These are phyloP conservation scores for Anguilla megastoma DNA, from an alignment of 2,797 vertebrate species.

Conservation along the genomic window DNA sequence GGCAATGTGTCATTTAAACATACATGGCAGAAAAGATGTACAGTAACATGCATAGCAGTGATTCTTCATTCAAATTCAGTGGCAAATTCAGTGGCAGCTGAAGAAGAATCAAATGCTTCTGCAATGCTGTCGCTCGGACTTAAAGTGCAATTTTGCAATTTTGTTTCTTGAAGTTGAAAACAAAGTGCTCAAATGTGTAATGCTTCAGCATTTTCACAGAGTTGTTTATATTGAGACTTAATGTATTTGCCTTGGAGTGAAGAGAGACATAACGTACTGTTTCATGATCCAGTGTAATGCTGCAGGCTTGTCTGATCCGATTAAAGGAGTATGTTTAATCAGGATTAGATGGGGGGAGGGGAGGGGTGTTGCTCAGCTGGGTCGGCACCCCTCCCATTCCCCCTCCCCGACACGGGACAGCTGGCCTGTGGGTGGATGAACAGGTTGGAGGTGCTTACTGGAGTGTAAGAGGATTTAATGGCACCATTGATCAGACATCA, in stretches of 20 bases:
- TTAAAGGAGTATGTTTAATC: slow-evolving; percentile 39
- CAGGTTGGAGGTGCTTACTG: slow-evolving; percentile 68
- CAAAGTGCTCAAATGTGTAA: background rate
- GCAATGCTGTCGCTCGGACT: background rate
- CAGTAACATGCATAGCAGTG: no score
- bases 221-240: background rate
- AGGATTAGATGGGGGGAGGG: slow-evolving; percentile 41
- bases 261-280: background rate
- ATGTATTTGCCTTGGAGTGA: background rate
- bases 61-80: no score
- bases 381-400: slow-evolving; percentile 34
- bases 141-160: no score
- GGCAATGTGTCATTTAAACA: background rate
- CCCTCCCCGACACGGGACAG: slow-evolving; percentile 59
- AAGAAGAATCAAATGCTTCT: background rate
- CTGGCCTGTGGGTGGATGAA: slow-evolving; percentile 62
- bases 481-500: slow-evolving; percentile 75
- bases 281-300: background rate
- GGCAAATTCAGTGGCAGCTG: no score
- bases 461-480: slow-evolving; percentile 72
- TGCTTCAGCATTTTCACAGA: background rate
- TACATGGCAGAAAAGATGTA: no score
- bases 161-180: background rate
- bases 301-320: slow-evolving; percentile 1
- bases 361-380: slow-evolving; percentile 33